Evolutionary conservation across 2,888 invertebrate genomes (phyloP), one percentile per base, ranked within the genome.

Genomic region (Macrosoma leucophasiata): DNA sequence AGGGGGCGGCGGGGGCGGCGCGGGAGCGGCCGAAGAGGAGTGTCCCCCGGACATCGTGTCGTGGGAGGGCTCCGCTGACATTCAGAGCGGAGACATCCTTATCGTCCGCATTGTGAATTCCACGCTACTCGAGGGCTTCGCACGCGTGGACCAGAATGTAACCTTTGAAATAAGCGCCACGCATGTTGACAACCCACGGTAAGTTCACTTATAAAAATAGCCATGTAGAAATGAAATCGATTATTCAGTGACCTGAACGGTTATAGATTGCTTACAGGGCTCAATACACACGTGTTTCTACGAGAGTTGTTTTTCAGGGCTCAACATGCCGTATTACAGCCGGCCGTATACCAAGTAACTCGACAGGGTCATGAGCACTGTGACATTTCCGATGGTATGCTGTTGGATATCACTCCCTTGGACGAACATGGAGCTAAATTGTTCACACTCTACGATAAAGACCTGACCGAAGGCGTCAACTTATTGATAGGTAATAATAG

Each of bases 401-500:
- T 90, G 7, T 71, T 91, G 38, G 91, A 91, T 68, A 90, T 90
- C 50, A 89, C 90, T 28, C 90, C 90, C 7, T 81, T 90, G 41
- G 86, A 88, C 53, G 89, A 90, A 48, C 87, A 86, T 53, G 88
- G 88, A 25, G 65, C 75, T 11, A 90, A 90, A 55, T 84, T 91
- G 46, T 89, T 91, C 62, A 90, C 90, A 4, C 79, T 91, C 14
- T 90, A 90, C 59, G 91, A 91, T 65, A 90, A 90, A 71, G 90
- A 91, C 66, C 86, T 91, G 42, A 88, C 88, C 28, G 90, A 90
- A 64, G 91, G 91, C 45, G 88, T 89, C 60, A 91, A 91, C 77
- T 85, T 90, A 52, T 86, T 90, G 50, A 90, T 90, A 81, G 91
- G 90, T 90, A 44, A 14, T 21, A 13, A 26, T 25, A 30, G 23